phyloP scores from a whole-genome alignment of 2,888 invertebrate genomes.

The Pilophorus perplexus region DNA sequence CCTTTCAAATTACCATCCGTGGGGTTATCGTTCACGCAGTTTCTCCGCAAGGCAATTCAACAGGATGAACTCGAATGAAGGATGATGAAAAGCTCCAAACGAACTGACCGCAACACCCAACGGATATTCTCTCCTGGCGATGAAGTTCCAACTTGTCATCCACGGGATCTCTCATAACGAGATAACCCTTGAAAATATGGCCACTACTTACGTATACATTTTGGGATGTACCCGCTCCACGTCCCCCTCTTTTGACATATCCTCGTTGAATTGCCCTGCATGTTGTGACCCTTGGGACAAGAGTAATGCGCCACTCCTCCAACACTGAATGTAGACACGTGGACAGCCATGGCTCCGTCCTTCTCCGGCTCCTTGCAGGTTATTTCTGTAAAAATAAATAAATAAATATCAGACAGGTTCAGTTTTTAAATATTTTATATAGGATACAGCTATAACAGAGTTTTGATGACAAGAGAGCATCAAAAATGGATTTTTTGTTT shows the following conservation, averaged over 20 bases:
- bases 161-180: too few species aligned
- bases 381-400: slow-evolving; percentile 61
- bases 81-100: too few species aligned
- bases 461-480: too few species aligned
- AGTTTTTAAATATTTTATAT: neutral
- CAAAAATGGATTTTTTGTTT: too few species aligned
- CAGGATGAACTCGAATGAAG: too few species aligned
- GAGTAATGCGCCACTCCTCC: slow-evolving; percentile 77
- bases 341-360: slow-evolving; percentile 57
- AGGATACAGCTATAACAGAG: neutral
- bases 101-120: too few species aligned
- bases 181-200: too few species aligned
- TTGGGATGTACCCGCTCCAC: slow-evolving; percentile 77
- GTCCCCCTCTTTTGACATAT: slow-evolving; percentile 72
- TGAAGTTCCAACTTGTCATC: too few species aligned
- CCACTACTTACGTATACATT: slow-evolving; percentile 77
- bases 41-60: too few species aligned
- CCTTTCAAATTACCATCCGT: too few species aligned
- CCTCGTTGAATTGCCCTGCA: slow-evolving; percentile 77
- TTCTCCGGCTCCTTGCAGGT: slow-evolving; percentile 70
- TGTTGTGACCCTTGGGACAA: slow-evolving; percentile 75
- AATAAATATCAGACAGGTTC: neutral
- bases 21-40: too few species aligned
- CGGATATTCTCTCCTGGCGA: too few species aligned
- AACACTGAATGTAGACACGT: slow-evolving; percentile 66